A percentile compares a stretch with the other conserved stretches of the same genome.
These are phyloP conservation scores for Lycaena phlaeas DNA, from an alignment of 2,888 invertebrate species.

Conservation along the genomic window DNA sequence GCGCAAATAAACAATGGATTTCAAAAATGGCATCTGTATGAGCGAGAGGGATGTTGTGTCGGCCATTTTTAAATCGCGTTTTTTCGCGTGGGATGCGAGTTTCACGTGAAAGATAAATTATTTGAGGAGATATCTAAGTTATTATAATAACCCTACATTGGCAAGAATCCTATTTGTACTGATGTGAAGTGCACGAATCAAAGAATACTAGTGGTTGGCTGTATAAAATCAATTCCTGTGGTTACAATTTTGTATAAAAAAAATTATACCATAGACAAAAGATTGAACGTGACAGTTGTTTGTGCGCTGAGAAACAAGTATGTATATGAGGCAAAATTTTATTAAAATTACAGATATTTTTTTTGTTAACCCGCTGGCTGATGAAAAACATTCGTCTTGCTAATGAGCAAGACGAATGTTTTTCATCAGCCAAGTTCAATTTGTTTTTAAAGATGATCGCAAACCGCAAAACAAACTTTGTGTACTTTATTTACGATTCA, in stretches of 20 bases:
- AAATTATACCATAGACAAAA: background rate
- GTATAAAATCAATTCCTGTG: conserved; percentile 19
- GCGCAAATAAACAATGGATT: background rate
- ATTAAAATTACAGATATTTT: no score
- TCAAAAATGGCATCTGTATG: background rate
- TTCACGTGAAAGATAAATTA: background rate
- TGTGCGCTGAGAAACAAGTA: background rate
- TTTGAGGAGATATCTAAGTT: conserved; percentile 10
- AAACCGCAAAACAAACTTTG: no score
- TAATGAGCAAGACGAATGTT: no score
- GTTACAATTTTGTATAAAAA: background rate
- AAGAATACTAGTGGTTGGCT: background rate
- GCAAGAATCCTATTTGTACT: conserved; percentile 53
- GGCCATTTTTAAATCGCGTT: background rate
- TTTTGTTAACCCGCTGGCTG: background rate
- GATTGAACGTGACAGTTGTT: background rate
- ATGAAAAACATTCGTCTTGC: no score
- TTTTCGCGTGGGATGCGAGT: background rate
- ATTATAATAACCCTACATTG: conserved; percentile 30
- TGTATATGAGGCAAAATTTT: no score
- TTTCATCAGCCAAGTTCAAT: no score
- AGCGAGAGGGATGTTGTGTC: conserved; percentile 1
- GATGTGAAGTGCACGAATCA: conserved; percentile 18
- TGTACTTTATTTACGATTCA: no score
- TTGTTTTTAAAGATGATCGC: no score